Conservation (phyloP, 2,797 vertebrate species). For the Trachops cirrhosus region DNA sequence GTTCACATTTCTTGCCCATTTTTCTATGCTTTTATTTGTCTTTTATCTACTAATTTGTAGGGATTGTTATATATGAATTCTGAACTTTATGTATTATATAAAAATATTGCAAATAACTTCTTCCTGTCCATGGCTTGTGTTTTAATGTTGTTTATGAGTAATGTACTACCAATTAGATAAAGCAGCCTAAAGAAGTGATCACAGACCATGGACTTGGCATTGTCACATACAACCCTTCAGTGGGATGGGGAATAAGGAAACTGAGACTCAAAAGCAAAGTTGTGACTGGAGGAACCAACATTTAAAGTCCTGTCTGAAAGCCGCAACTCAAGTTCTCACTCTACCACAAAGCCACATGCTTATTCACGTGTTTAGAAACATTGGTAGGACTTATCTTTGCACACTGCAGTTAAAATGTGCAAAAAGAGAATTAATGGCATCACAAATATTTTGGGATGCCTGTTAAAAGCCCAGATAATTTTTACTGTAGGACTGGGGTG, state of each 20-base stretch:
- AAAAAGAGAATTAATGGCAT: not conserved
- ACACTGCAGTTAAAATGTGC: not conserved
- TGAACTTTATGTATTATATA: not conserved
- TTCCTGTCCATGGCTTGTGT: not conserved
- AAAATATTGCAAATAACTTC: not conserved
- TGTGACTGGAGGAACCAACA: not conserved
- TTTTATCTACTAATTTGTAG: not conserved
- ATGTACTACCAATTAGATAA: not conserved
- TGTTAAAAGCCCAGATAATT: not conserved
- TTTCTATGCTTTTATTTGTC: not conserved
- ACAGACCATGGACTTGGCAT: not conserved
- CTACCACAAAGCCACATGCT: not conserved
- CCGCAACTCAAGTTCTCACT: not conserved
- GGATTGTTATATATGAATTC: not conserved
- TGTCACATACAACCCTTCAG: not conserved
- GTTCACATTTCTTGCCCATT: not conserved
- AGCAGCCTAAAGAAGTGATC: not conserved
- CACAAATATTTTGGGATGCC: not conserved
- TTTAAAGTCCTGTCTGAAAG: not conserved
- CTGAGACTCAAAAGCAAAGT: not conserved
- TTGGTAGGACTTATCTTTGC: not conserved
- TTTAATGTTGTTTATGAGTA: not conserved
- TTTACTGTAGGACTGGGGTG: not conserved
- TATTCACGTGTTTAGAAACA: not conserved
- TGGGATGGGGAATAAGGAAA: not conserved